phyloP scores from a whole-genome alignment of 2,113 vertebrate genomes.

The Merops nubicus region DNA sequence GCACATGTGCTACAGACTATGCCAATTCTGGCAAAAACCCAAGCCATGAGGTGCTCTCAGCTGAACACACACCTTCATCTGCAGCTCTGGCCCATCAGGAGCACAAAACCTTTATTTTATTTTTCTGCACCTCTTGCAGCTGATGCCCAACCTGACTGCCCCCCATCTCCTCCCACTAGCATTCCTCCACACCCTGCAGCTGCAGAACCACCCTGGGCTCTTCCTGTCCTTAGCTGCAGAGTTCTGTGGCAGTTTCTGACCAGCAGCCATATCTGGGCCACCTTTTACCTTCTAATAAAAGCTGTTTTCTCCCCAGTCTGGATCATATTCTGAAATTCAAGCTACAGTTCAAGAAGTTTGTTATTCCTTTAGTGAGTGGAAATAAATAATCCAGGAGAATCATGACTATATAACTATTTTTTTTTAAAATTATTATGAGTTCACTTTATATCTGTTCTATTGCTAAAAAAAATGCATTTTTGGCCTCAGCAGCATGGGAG shows the following conservation, averaged over 20 bases:
- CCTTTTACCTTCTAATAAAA: not conserved
- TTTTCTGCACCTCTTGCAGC: not conserved
- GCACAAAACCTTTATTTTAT: not conserved
- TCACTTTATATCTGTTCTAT: not conserved
- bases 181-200: not conserved
- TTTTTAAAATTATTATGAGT: not conserved
- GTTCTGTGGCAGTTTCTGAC: not conserved
- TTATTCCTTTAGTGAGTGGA: not conserved
- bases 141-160: not conserved
- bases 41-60: not conserved
- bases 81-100: not conserved
- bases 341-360: not conserved
- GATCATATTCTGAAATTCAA: not conserved
- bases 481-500: conserved; percentile 29
- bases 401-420: not conserved
- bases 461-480: conserved; percentile 4
- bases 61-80: not conserved
- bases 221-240: not conserved
- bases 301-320: not conserved
- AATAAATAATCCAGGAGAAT: not conserved
- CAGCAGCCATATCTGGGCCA: not conserved
- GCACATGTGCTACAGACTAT: too few species aligned
- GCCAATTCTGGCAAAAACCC: not conserved
- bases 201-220: not conserved
- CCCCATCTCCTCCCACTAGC: not conserved